Conservation (phyloP, 2,888 invertebrate species). For the Rambutsinella grinnellia region DNA sequence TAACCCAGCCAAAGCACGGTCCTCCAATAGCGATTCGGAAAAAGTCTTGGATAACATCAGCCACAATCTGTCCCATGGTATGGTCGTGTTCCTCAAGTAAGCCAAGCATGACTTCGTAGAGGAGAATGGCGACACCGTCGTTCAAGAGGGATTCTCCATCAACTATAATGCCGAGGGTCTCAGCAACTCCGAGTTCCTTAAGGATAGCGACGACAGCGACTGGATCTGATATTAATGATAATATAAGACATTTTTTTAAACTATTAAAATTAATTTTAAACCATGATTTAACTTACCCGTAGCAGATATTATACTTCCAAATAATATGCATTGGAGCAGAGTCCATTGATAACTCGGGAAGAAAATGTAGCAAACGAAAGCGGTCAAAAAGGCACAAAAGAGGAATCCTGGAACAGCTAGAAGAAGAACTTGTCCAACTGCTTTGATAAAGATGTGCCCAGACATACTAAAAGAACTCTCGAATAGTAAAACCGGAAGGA, state of each 20-base stretch:
- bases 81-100: conserved; percentile 1
- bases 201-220: conserved; percentile 71
- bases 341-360: conserved; percentile 68
- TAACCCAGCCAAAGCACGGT: conserved; percentile 68
- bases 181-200: conserved; percentile 68
- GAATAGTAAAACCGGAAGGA: conserved; percentile 64
- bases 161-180: conserved; percentile 69
- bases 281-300: conserved; percentile 17
- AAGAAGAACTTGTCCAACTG: conserved; percentile 52
- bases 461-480: conserved; percentile 64
- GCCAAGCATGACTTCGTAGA: conserved; percentile 69
- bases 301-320: conserved; percentile 70
- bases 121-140: conserved; percentile 71
- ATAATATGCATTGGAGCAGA: conserved; percentile 68
- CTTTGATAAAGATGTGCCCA: conserved; percentile 62
- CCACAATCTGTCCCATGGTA: conserved; percentile 28
- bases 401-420: conserved; percentile 63
- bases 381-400: conserved; percentile 60
- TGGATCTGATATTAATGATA: too few species aligned
- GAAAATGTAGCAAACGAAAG: conserved; percentile 51
- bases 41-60: conserved; percentile 21
- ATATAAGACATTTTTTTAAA: too few species aligned
- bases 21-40: conserved; percentile 58
- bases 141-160: conserved; percentile 72
- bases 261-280: background rate